These are phyloP conservation scores for Sebastolobus altivelis DNA, from an alignment of 2,797 vertebrate species.

Conservation along the genomic window DNA sequence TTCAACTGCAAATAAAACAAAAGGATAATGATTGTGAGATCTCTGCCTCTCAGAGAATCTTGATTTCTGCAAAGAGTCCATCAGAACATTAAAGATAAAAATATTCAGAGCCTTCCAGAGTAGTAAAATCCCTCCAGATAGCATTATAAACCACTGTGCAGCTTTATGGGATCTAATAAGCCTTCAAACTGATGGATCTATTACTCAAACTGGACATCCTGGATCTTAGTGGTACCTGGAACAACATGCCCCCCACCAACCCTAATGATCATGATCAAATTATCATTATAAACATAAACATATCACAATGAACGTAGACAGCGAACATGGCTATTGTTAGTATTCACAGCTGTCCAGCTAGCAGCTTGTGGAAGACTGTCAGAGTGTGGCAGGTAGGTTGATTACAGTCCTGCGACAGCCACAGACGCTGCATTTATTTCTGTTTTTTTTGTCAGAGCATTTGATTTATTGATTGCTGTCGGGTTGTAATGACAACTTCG, in stretches of 20 bases:
- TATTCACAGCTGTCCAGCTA: too few species aligned
- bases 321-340: too few species aligned
- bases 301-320: too few species aligned
- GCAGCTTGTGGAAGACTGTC: too few species aligned
- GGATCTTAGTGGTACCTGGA: neutral
- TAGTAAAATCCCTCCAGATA: neutral
- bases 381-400: neutral
- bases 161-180: too few species aligned
- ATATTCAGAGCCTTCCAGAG: neutral
- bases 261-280: too few species aligned
- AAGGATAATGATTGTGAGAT: conserved; percentile 22
- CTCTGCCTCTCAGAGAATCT: neutral
- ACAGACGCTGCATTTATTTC: neutral
- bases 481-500: too few species aligned
- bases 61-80: neutral
- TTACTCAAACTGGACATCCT: too few species aligned
- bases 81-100: neutral
- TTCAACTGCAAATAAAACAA: conserved; percentile 86
- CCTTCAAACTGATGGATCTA: too few species aligned
- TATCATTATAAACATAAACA: too few species aligned
- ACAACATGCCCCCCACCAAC: neutral
- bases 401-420: neutral
- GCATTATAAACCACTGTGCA: neutral
- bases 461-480: too few species aligned
- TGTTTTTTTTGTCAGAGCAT: neutral